Evolutionary conservation across 2,113 vertebrate genomes (phyloP).

Genomic region (Ciconia maguari): DNA sequence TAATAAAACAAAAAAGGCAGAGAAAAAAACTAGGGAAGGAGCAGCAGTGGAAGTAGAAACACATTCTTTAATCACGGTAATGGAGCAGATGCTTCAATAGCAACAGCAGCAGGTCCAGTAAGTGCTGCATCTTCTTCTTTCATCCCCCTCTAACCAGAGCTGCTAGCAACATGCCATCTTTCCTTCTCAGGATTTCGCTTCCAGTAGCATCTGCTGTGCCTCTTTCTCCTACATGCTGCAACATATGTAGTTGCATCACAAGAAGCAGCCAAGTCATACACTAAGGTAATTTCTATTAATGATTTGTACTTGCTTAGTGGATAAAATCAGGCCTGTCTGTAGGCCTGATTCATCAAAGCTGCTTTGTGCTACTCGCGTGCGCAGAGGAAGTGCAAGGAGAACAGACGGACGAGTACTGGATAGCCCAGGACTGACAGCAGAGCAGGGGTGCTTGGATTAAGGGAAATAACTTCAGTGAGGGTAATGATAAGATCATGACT

Average conservation of each 20-base stretch:
- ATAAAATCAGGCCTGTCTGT: neutral
- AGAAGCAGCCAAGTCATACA: constrained; percentile 56
- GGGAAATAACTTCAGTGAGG: neutral
- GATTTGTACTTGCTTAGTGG: constrained; percentile 46
- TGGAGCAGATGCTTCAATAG: constrained; percentile 65
- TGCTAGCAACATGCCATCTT: constrained; percentile 54
- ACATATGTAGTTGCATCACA: constrained; percentile 46
- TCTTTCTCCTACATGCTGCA: constrained; percentile 40
- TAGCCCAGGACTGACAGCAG: neutral
- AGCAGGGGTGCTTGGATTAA: neutral
- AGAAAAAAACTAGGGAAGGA: neutral
- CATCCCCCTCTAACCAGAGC: constrained; percentile 46
- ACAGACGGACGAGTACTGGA: neutral
- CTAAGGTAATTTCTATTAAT: constrained; percentile 64
- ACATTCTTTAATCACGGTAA: constrained; percentile 50
- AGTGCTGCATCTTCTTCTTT: constrained; percentile 56
- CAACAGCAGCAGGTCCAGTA: constrained; percentile 59
- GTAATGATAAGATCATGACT: neutral
- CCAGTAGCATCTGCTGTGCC: constrained; percentile 66
- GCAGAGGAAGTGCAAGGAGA: neutral
- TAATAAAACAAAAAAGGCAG: neutral
- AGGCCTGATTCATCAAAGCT: constrained; percentile 24
- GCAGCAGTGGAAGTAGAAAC: constrained; percentile 13
- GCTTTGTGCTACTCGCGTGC: neutral
- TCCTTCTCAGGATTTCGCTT: constrained; percentile 58